Conservation (phyloP, 1,140 invertebrate genomes). For the Solenopsis invicta region DNA sequence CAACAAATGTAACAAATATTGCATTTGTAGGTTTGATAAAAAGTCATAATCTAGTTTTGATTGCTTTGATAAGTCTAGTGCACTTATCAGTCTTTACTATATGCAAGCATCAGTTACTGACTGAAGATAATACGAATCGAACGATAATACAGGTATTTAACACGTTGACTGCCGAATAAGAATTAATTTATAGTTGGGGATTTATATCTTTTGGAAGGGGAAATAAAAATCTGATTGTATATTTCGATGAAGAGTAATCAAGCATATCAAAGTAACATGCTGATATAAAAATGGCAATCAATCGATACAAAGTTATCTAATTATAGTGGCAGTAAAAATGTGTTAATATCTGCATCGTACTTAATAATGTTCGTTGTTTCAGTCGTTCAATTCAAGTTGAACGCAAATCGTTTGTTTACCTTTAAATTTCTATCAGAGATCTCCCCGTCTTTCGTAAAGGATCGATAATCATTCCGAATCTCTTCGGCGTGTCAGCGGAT, state of each 20-base stretch:
- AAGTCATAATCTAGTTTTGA: neutral
- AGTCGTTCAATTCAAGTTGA: neutral
- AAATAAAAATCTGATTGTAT: neutral
- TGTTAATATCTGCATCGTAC: neutral
- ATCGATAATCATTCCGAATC: slow-evolving; percentile 35
- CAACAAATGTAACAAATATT: too few relatives aligned
- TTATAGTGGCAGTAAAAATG: neutral
- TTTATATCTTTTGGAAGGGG: neutral
- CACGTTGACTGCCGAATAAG: neutral
- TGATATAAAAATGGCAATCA: neutral
- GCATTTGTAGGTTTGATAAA: slow-evolving; percentile 4
- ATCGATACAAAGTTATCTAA: neutral
- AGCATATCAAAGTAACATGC: neutral
- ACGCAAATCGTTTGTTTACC: neutral
- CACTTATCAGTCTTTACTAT: neutral
- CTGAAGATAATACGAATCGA: neutral
- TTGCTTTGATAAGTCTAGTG: neutral
- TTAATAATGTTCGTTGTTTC: neutral
- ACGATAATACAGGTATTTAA: neutral
- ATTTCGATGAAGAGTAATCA: neutral
- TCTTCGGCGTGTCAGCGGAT: neutral
- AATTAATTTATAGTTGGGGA: neutral
- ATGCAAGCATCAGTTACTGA: neutral
- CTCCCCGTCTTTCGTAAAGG: neutral
- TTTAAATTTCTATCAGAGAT: slow-evolving; percentile 19